Evolutionary conservation across 2,113 vertebrate species (phyloP).

Genomic region (Myocastor coypus): DNA sequence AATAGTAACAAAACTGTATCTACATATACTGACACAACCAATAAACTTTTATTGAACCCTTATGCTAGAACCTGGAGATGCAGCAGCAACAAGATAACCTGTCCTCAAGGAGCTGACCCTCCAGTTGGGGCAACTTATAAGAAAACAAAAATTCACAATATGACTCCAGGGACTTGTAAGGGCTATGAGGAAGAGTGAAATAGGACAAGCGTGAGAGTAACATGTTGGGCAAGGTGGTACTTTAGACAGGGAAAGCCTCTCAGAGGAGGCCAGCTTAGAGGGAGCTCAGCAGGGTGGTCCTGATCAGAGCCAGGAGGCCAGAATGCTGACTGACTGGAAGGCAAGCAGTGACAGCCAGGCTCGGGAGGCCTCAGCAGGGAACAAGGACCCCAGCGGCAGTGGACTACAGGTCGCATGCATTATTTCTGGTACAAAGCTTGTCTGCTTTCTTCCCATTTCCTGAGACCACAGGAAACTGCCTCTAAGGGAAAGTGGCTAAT

Average conservation of each 20-base stretch:
- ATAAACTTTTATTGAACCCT: neutral
- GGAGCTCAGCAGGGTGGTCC: neutral
- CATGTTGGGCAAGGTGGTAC: neutral
- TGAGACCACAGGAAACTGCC: neutral
- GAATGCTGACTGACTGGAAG: neutral
- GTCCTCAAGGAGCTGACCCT: neutral
- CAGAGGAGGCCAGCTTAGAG: neutral
- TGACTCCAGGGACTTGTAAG: neutral
- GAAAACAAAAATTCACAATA: neutral
- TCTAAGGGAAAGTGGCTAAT: neutral
- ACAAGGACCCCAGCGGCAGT: neutral
- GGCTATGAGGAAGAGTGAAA: neutral
- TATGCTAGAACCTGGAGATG: neutral
- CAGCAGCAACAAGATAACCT: neutral
- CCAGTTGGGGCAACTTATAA: neutral
- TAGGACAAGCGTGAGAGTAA: neutral
- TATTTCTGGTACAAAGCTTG: neutral
- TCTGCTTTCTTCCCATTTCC: neutral
- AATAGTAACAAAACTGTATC: neutral
- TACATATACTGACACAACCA: neutral
- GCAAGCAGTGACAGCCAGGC: neutral
- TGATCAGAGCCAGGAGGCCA: neutral
- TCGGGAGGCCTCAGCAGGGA: neutral
- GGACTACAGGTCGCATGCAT: neutral
- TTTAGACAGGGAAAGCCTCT: neutral